These are phyloP conservation scores for Lindbergichthys nudifrons DNA, from an alignment of 2,797 vertebrate species.

Conservation along the genomic window DNA sequence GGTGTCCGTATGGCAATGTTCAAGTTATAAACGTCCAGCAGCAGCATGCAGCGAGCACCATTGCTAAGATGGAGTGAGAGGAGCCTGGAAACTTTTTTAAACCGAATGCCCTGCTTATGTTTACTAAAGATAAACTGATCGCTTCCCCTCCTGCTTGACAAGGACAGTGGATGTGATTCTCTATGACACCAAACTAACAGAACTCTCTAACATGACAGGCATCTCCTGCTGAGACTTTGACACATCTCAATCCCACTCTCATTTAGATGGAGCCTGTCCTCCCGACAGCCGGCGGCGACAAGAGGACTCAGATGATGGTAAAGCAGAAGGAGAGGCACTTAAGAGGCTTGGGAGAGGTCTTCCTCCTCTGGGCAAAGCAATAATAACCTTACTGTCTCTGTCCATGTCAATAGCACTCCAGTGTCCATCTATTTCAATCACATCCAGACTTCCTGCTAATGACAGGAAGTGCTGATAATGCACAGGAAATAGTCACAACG, in stretches of 20 bases:
- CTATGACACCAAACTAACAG: constrained; percentile 61
- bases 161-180: constrained; percentile 65
- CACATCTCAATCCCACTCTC: constrained; percentile 63
- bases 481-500: constrained; percentile 43
- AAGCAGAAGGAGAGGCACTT: constrained; percentile 65
- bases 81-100: constrained; percentile 30
- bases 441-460: constrained; percentile 61
- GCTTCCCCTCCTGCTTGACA: constrained; percentile 46
- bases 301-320: constrained; percentile 47
- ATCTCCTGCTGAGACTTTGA: constrained; percentile 68
- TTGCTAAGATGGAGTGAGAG: constrained; percentile 11
- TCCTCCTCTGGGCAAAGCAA: constrained; percentile 65
- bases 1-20: constrained; percentile 58
- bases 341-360: constrained; percentile 68
- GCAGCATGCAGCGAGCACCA: constrained; percentile 15
- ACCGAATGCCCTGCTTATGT: constrained; percentile 15
- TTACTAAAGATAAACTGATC: constrained; percentile 62
- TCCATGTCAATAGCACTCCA: constrained; percentile 69
- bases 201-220: constrained; percentile 57
- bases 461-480: constrained; percentile 72
- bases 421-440: constrained; percentile 64
- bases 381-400: constrained; percentile 75
- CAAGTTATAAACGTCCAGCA: constrained; percentile 40
- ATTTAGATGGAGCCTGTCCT: constrained; percentile 62
- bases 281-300: constrained; percentile 63